Evolutionary conservation across 2,797 vertebrate genomes (phyloP).

Genomic region (Luscinia luscinia): DNA sequence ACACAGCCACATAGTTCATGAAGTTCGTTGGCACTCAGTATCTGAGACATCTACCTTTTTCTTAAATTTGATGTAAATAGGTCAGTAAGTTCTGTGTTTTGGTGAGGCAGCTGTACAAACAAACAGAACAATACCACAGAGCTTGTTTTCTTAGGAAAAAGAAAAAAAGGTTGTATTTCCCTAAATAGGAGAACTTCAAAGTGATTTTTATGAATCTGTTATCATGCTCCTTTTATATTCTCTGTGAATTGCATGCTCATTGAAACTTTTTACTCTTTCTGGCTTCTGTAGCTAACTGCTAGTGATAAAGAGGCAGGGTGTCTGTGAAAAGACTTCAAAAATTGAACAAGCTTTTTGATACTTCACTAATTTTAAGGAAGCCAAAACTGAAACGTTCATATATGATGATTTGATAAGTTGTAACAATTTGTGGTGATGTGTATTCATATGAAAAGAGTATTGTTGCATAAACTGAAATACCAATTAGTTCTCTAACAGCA

Average conservation of each 20-base stretch:
- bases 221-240: neutral
- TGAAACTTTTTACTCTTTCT: neutral
- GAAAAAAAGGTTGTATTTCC: neutral
- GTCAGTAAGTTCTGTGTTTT: neutral
- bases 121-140: neutral
- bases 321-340: neutral
- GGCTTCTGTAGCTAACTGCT: neutral
- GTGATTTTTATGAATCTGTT: neutral
- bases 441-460: neutral
- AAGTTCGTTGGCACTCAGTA: neutral
- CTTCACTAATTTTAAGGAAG: neutral
- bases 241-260: neutral
- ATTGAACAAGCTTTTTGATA: neutral
- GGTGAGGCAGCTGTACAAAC: neutral
- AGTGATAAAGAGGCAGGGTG: neutral
- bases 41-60: neutral
- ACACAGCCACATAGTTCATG: neutral
- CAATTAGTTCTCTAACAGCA: neutral
- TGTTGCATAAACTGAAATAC: neutral
- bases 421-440: neutral
- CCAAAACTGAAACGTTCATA: neutral
- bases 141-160: neutral
- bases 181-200: neutral
- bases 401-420: neutral
- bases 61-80: neutral